Evolutionary conservation across 2,888 invertebrate species (phyloP), one percentile per base, ranked within the genome.

Genomic region (Strigamia crassipes): DNA sequence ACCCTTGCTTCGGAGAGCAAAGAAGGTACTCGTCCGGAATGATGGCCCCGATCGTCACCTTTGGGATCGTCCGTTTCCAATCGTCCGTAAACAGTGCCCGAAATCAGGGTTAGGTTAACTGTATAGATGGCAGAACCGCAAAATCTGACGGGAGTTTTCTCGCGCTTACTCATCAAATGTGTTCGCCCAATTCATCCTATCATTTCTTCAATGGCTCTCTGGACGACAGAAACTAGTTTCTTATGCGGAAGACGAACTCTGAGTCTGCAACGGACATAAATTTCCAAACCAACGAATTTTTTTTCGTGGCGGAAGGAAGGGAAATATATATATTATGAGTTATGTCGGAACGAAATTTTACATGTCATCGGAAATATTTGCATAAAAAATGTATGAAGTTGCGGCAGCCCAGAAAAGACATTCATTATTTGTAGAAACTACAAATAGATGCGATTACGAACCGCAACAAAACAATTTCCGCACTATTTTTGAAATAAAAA

Each of bases 1-100:
- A n/a, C 73, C 31, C 13, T 73, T 73, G 73, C 3, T 73, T 27
- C 73, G 73, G 27, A 27, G 73, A 73, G 73, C 27, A 73, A 73
- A 31, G 73, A 31, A 73, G 31, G 73, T 73, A 73, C 73, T 73
- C 73, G n/a, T 73, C 73, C 73, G 73, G 73, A 73, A 73, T 73
- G 31, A 73, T 73, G 73, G 27, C 73, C 73, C 73, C 73, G 73
- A 73, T 73, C 73, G 73, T 73, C 73, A 73, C 73, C 73, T 73
- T 18, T 27, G 73, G 73, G 73, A 73, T 73, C 73, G 73, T 73
- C 73, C 73, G 31, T 73, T 73, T 73, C 73, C 73, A 73, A 73
- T 73, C 73, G 31, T 31, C 73, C 73, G 31, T 73, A 27, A 73
- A 27, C 73, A 73, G 27, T 31, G 73, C 3, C 73, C 73, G 1